Base-by-base conservation (phyloP, 2,113 vertebrate genomes). In the Poeciliopsis prolifica region DNA sequence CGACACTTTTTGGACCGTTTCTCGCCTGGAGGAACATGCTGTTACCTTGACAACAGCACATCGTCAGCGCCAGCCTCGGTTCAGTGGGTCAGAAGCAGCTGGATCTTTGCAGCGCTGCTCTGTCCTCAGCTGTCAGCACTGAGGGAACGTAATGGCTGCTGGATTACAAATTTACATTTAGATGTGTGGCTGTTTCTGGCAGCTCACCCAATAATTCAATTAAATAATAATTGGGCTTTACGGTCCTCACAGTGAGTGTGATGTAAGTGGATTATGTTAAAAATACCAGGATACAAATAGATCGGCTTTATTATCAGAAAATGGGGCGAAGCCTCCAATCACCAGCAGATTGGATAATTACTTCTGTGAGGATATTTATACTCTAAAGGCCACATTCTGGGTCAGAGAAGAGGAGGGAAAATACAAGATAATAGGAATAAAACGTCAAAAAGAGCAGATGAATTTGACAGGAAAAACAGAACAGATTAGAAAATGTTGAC, bases 131-230 rank as follows among this genome's bases (percentile, higher is more conserved):
- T 14, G 19, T 51, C 48, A 51, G 19, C 22, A 8, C 6, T 19
- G 22, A 8, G 48, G 9, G 7, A 58, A 24, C 8, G 64, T 70
- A 30, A 65, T 1, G 70, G 58, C 31, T 1, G 65, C 14, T 68
- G 67, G 70, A 78, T 65, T 65, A 80, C 24, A 60, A 77, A 67
- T 77, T 70, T 66, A 63, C 73, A 79, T 79, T 66, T 69, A 76
- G 73, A 74, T 28, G 79, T 58, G 48, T 4, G 37, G 58, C n/a
- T 69, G 79, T 28, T 77, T 69, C 70, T 65, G 65, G 65, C 72
- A 12, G 61, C 66, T 73, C 35, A 48, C 15, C 51, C 51, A 58
- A 9, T 58, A 58, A 58, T 58, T 58, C 0, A 58, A 58, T 58
- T 58, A 58, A 58, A 3, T 17, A 58, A 58, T 58, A n/a, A 17